These are phyloP conservation scores for Callipepla squamata DNA, from an alignment of 2,113 vertebrate species.

Conservation along the genomic window DNA sequence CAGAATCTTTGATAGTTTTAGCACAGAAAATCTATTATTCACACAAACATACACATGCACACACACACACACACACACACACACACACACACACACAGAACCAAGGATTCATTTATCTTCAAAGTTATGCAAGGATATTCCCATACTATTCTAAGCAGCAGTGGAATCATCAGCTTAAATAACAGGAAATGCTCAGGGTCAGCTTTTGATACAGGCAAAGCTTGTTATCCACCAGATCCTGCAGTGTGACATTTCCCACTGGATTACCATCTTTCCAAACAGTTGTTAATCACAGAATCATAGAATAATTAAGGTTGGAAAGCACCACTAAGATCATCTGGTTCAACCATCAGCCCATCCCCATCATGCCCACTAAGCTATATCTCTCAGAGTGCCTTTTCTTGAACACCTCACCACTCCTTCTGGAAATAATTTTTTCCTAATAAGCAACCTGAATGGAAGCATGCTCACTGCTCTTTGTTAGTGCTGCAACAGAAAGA, in stretches of 20 bases:
- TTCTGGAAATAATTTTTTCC: too few relatives aligned
- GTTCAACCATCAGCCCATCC: too few relatives aligned
- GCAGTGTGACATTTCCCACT: fast-evolving
- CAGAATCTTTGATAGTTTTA: conserved; percentile 31
- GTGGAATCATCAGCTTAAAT: background rate
- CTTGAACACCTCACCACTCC: too few relatives aligned
- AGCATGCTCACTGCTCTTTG: fast-evolving
- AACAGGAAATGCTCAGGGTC: background rate
- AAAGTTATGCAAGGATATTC: background rate
- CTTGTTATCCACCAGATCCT: background rate
- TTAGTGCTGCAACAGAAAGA: fast-evolving
- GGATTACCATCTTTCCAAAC: background rate
- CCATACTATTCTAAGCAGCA: background rate
- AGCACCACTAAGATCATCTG: too few relatives aligned
- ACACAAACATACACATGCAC: background rate
- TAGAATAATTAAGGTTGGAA: too few relatives aligned
- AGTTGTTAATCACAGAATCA: background rate
- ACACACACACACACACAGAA: background rate
- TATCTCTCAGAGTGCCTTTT: too few relatives aligned
- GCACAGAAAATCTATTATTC: conserved; percentile 33
- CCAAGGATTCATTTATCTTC: conserved; percentile 12
- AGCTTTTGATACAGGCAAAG: background rate
- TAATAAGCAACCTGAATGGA: too few relatives aligned
- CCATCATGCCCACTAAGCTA: too few relatives aligned
- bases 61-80: too few relatives aligned